Conservation (phyloP, 2,888 invertebrate species). For the Orchestes rusci region DNA sequence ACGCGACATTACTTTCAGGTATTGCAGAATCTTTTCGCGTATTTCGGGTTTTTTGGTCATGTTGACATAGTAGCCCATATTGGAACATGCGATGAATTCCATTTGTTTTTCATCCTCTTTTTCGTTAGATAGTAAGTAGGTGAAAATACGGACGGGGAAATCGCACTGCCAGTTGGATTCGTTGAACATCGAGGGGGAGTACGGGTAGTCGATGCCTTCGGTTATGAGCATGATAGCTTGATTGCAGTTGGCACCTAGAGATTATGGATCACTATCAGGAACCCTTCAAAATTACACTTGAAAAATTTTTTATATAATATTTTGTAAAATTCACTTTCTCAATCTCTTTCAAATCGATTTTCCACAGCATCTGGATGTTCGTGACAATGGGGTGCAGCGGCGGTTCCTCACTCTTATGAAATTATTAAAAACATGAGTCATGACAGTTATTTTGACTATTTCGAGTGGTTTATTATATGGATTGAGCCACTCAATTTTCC, state of each 20-base stretch:
- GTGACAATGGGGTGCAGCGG: too few species aligned
- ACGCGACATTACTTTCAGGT: constrained; percentile 92
- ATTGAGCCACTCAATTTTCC: too few species aligned
- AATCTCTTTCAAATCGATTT: too few species aligned
- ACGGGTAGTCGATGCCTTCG: constrained; percentile 92
- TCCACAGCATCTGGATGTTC: too few species aligned
- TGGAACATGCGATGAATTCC: constrained; percentile 96
- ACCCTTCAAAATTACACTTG: not conserved
- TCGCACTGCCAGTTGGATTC: constrained; percentile 64
- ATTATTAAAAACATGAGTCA: too few species aligned
- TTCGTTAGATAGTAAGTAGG: constrained; percentile 80
- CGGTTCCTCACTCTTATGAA: too few species aligned
- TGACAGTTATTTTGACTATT: too few species aligned
- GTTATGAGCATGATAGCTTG: constrained; percentile 98
- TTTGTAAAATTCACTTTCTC: too few species aligned
- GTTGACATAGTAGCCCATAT: constrained; percentile 92
- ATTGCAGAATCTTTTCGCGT: constrained; percentile 87
- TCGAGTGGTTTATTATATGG: too few species aligned
- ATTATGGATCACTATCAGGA: not conserved
- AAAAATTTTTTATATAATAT: too few species aligned
- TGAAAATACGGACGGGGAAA: constrained; percentile 89
- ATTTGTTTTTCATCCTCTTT: constrained; percentile 83
- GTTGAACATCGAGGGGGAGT: constrained; percentile 75
- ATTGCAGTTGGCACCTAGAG: constrained; percentile 54
- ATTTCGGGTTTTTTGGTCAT: constrained; percentile 93